Base-by-base conservation (phyloP, 2,797 vertebrate species). In the Aythya fuligula region DNA sequence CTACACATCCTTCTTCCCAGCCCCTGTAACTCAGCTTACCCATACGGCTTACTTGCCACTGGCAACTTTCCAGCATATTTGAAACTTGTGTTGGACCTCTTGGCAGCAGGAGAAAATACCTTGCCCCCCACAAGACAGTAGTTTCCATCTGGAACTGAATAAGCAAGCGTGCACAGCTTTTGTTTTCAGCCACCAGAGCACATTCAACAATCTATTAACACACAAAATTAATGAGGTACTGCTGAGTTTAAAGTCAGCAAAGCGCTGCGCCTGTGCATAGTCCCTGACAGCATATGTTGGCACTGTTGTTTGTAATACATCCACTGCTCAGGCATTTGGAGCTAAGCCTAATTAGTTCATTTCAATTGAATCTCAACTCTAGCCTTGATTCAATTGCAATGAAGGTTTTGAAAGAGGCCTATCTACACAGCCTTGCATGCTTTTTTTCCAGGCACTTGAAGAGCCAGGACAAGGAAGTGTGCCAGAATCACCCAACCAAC, bases 281-380 rank as follows among this genome's bases (percentile, higher is more conserved):
- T 1, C 89, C 65, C 78, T 77, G 28, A 28, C 74, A 95, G 90
- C 88, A 56, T 69, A 77, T 38, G 88, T 21, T 95, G 93, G 85
- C 95, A 83, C 41, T 1, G 2, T 7, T 71, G 79, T 73, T 85
- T 86, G 74, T 69, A 90, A 87, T 22, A 30, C 78, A 69, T 85
- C 69, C 90, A 94, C 60, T 2, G 0, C 81, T 80, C 61, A 38
- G 77, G 72, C 90, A 70, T 67, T 94, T 96, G 96, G 95, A 95
- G 57, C 41, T 61, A 45, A 72, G 95, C 95, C 96, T 96, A 96
- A 97, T 96, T 96, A 96, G 91, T 69, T 90, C 88, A 17, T 45
- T 95, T 81, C 94, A 95, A 95, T 24, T 92, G 90, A 96, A 90
- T 85, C 90, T 85, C 94, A 93, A 58, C 89, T 89, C 86, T 20